These are phyloP conservation scores for Diarsia rubi DNA, from an alignment of 2,888 invertebrate species.

Conservation along the genomic window DNA sequence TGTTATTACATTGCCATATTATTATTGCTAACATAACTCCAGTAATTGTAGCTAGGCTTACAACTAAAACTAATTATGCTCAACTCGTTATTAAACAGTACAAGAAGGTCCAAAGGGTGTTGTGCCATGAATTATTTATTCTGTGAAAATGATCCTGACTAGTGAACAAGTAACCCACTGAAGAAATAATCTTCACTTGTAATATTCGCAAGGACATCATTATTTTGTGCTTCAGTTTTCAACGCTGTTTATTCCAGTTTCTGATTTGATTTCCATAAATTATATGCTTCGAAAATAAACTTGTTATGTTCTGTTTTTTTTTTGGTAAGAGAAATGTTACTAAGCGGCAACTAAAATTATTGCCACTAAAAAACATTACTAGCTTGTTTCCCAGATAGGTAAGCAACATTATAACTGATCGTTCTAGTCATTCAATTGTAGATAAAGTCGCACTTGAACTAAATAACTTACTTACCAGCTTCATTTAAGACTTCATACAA, in stretches of 20 bases:
- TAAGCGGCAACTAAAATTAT: background rate
- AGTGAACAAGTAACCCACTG: constrained; percentile 37
- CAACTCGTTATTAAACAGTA: constrained; percentile 54
- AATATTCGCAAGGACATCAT: constrained; percentile 24
- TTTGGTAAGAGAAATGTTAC: background rate
- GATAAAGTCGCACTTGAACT: background rate
- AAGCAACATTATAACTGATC: background rate
- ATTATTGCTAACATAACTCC: constrained; percentile 34
- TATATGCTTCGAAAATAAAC: background rate
- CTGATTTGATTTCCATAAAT: background rate
- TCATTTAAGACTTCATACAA: background rate
- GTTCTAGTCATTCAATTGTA: background rate
- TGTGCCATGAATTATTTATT: constrained; percentile 60
- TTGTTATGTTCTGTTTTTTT: background rate
- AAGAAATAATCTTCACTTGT: constrained; percentile 38
- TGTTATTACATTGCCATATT: constrained; percentile 35
- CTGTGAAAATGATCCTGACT: constrained; percentile 38
- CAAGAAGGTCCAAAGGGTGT: constrained; percentile 52
- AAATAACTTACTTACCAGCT: background rate
- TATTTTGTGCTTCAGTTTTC: constrained; percentile 17
- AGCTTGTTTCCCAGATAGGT: background rate
- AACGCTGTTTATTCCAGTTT: background rate
- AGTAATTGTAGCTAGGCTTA: constrained; percentile 41
- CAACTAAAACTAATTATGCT: constrained; percentile 58
- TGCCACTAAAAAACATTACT: too few relatives aligned